Evolutionary conservation across 2,797 vertebrate species (phyloP).

Genomic region (Liasis olivaceus): DNA sequence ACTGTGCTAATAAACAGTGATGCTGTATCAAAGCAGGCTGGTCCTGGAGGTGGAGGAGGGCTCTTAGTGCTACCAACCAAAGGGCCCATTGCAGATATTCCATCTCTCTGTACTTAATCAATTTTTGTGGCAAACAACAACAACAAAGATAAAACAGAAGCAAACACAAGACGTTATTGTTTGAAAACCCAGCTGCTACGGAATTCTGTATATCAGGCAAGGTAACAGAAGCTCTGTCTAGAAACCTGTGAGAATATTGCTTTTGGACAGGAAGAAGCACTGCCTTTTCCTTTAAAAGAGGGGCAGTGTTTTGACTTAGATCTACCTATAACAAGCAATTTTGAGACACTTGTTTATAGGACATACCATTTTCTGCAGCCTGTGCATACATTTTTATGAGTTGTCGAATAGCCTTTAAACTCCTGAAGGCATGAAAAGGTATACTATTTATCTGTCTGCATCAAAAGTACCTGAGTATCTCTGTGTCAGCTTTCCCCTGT

Average conservation of each 20-base stretch:
- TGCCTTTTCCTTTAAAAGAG: neutral
- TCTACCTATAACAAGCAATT: neutral
- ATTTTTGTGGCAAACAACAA: neutral
- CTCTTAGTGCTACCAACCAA: neutral
- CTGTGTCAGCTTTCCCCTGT: neutral
- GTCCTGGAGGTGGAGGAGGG: neutral
- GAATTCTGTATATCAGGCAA: neutral
- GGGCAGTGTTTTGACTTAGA: neutral
- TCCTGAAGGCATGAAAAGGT: neutral
- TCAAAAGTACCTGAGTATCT: neutral
- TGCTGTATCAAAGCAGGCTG: neutral
- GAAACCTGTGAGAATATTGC: neutral
- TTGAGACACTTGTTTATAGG: neutral
- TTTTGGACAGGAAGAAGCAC: neutral
- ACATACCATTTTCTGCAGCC: neutral
- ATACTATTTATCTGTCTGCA: neutral
- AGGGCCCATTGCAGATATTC: neutral
- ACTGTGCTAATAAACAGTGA: neutral
- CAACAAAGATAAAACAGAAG: neutral
- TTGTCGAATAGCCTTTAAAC: neutral
- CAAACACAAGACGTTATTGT: neutral
- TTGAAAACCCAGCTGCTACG: neutral
- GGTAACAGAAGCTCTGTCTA: neutral
- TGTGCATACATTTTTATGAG: neutral
- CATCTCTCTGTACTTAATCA: neutral